phyloP scores from a whole-genome alignment of 2,113 vertebrate species.

The Leucosticte australis region DNA sequence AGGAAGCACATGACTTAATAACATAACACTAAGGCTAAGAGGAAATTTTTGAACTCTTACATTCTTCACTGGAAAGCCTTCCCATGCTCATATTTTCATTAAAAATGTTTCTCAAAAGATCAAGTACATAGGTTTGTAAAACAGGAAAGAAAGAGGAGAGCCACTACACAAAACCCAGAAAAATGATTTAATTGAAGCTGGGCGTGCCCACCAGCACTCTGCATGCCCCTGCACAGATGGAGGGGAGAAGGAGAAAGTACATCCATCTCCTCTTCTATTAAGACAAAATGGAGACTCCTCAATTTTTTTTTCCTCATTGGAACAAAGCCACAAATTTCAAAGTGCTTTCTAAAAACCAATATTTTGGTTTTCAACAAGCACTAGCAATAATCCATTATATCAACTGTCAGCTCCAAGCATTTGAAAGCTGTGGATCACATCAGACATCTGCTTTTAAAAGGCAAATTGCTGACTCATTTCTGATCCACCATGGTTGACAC shows the following conservation, averaged over 20 bases:
- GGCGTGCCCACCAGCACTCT: accelerated
- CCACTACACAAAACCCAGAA: not conserved
- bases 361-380: not conserved
- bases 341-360: not conserved
- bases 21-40: not conserved
- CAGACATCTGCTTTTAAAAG: not conserved
- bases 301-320: not conserved
- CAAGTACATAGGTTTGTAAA: not conserved
- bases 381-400: not conserved
- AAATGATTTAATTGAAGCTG: not conserved
- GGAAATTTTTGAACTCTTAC: not conserved
- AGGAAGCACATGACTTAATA: not conserved
- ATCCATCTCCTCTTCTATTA: not conserved
- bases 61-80: not conserved
- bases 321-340: not conserved
- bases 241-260: not conserved
- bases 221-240: accelerated
- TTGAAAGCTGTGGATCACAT: not conserved
- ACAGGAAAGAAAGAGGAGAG: not conserved
- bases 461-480: not conserved
- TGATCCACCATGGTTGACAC: not conserved
- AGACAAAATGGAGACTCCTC: not conserved
- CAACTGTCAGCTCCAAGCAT: not conserved
- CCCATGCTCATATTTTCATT: not conserved
- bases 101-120: not conserved